These are phyloP conservation scores for Mylabris sibirica DNA, from an alignment of 2,888 invertebrate genomes.

Conservation along the genomic window DNA sequence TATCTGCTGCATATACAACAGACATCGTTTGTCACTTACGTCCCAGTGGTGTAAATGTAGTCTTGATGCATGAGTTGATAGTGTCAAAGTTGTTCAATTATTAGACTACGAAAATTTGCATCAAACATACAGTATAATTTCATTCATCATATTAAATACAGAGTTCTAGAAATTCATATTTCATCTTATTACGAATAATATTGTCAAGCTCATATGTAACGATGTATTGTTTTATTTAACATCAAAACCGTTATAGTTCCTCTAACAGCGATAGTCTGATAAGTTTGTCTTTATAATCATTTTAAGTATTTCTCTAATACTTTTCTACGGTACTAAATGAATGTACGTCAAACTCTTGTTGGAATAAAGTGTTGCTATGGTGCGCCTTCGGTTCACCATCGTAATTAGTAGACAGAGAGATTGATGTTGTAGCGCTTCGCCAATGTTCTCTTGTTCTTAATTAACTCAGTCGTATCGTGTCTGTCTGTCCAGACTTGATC, in stretches of 20 bases:
- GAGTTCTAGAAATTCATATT: background rate
- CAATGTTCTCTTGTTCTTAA: constrained; percentile 49
- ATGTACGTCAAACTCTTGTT: constrained; percentile 38
- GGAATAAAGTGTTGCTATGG: constrained; percentile 39
- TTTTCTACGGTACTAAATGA: constrained; percentile 38
- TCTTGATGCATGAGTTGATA: constrained; percentile 4
- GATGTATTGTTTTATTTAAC: too few relatives aligned
- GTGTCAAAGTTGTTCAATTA: constrained; percentile 19
- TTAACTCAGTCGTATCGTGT: constrained; percentile 47
- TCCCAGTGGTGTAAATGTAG: constrained; percentile 6
- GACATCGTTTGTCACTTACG: constrained; percentile 12
- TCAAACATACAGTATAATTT: background rate
- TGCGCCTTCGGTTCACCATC: constrained; percentile 10
- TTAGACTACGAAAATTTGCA: constrained; percentile 5
- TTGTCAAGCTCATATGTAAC: too few relatives aligned
- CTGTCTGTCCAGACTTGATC: constrained; percentile 42
- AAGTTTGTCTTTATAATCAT: background rate
- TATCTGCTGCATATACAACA: background rate
- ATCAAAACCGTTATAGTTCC: background rate
- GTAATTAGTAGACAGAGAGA: constrained; percentile 50
- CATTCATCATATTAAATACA: background rate
- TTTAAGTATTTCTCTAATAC: background rate
- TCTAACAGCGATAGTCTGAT: background rate
- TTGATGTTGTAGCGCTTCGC: constrained; percentile 51
- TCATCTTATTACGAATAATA: too few relatives aligned